A percentile compares a stretch with the other conserved stretches of the same genome.
These are phyloP conservation scores for Aphrocallistes beatrix DNA, from an alignment of 37 sponge, comb jelly and placozoan genomes.

Conservation along the genomic window DNA sequence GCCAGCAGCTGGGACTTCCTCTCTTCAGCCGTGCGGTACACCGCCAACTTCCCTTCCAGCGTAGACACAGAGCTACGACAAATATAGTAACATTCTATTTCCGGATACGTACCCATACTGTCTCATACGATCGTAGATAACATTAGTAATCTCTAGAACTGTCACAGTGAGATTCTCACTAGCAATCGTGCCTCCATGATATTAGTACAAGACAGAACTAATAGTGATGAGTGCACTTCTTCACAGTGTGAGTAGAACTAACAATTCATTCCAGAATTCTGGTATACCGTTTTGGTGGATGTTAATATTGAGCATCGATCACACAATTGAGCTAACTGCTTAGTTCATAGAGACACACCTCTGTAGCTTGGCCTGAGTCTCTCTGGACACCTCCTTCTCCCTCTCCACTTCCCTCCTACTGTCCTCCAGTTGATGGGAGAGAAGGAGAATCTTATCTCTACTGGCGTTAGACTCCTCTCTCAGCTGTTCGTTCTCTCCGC, in stretches of 20 bases:
- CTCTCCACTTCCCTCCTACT: background rate
- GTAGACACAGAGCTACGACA: background rate
- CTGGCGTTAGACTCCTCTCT: background rate
- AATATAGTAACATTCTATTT: background rate
- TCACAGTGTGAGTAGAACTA: too few relatives aligned
- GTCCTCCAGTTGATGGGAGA: background rate
- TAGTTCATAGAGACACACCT: too few relatives aligned
- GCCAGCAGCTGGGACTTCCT: background rate
- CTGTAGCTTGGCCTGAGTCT: background rate
- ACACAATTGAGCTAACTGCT: too few relatives aligned
- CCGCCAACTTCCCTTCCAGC: background rate
- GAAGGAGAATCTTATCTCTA: background rate
- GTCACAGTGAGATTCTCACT: too few relatives aligned
- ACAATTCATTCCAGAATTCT: too few relatives aligned
- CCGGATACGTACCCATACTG: background rate
- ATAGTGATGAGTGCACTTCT: too few relatives aligned
- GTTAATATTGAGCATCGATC: too few relatives aligned
- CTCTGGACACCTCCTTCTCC: background rate
- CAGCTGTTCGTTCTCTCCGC: conserved; percentile 7
- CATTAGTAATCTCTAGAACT: too few relatives aligned
- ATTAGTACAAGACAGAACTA: too few relatives aligned
- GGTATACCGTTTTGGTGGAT: too few relatives aligned
- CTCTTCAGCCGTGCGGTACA: background rate
- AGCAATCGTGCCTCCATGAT: too few relatives aligned
- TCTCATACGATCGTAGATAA: background rate